Evolutionary conservation across 2,113 vertebrate genomes (phyloP), one percentile per base, ranked within the genome.

Genomic region (Lathamus discolor): DNA sequence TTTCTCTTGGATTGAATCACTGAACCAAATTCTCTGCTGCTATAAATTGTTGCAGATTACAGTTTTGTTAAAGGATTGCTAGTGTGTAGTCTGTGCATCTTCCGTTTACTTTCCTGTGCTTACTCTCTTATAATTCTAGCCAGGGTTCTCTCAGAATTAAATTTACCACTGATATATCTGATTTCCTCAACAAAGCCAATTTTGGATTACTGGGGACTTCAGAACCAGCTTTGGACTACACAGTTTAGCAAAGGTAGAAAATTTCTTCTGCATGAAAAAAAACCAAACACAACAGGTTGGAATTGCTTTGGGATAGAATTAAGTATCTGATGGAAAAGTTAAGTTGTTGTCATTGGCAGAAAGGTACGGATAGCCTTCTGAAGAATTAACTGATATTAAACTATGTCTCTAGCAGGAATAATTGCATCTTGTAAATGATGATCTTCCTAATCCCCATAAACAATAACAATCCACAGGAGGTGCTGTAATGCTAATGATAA

Each of bases 1-100:
- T 88, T 88, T 33, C 46, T 48, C 24, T 51, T 68, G 33, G 24
- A 72, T 68, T 86, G 69, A 93, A 68, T 79, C 62, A 85, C 22
- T 76, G 62, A 95, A 91, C 74, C 66, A 94, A 86, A 87, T 91
- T 95, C 51, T 96, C 61, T 68, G 43, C 64, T 81, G 46, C 49
- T 88, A 46, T 88, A 88, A 91, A 83, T 91, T 74, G 25, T 69
- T 80, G 20, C 66, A 94, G 43, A 67, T 95, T 88, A 77, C 39
- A 74, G 29, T 90, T 95, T 92, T 64, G 48, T 88, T 77, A 80
- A 92, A 92, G 59, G 31, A 90, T 83, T 85, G 25, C 37, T 72
- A 29, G 51, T 39, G 46, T 67, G 69, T 61, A 59, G 31, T 46
- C 48, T 86, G 46, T 46, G n/a, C 27, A 24, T 48, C 63, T 84